Conservation (phyloP, 2,888 invertebrate species). For the Pristionchus mayeri region DNA sequence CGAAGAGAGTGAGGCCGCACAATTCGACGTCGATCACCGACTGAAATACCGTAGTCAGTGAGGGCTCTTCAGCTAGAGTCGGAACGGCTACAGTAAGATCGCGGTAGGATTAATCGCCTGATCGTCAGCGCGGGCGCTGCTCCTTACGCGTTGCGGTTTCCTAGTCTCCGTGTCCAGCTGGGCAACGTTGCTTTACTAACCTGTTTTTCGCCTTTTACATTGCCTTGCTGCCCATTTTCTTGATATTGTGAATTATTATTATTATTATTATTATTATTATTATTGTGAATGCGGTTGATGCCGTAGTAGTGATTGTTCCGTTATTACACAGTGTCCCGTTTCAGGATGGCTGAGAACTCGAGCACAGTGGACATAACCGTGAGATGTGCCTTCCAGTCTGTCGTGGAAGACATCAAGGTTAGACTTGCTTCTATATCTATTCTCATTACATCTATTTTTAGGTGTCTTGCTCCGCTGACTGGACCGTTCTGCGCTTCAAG, state of each 20-base stretch:
- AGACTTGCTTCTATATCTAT: constrained; percentile 77
- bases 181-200: constrained; percentile 2
- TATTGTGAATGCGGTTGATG: neutral
- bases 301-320: neutral
- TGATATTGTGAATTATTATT: no score
- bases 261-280: no score
- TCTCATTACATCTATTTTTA: constrained; percentile 70
- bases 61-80: no score
- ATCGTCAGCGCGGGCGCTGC: neutral
- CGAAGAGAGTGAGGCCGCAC: constrained; percentile 48
- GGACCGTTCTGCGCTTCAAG: constrained; percentile 91
- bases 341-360: constrained; percentile 37
- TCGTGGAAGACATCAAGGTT: constrained; percentile 83
- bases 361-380: constrained; percentile 62
- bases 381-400: constrained; percentile 82
- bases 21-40: constrained; percentile 42
- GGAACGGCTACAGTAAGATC: neutral
- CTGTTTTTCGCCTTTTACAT: neutral
- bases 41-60: constrained; percentile 30
- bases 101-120: neutral
- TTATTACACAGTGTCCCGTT: neutral
- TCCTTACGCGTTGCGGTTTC: neutral
- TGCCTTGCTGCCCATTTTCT: neutral
- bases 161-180: neutral
- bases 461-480: constrained; percentile 87